phyloP scores from a whole-genome alignment of 2,888 invertebrate genomes.

The Bedellia somnulentella region DNA sequence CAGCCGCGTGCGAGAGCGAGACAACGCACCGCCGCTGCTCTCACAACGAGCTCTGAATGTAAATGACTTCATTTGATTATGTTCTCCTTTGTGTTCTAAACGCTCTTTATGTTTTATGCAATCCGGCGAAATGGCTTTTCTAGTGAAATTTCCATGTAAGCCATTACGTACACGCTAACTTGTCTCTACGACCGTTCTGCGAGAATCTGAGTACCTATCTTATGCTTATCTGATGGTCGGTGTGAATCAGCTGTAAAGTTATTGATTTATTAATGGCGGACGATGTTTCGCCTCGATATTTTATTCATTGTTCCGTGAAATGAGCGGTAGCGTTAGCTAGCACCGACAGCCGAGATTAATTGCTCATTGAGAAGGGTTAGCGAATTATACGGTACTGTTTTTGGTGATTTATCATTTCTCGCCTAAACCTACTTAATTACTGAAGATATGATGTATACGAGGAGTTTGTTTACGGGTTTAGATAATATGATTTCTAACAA shows the following conservation, averaged over 20 bases:
- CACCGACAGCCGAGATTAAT: conserved; percentile 3
- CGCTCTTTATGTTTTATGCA: conserved; percentile 45
- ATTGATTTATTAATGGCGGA: too few species aligned
- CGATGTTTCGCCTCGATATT: too few species aligned
- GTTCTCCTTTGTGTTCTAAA: conserved; percentile 27
- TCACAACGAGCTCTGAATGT: conserved; percentile 38
- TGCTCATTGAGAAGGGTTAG: neutral
- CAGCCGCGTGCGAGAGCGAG: conserved; percentile 37
- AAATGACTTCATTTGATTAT: conserved; percentile 57
- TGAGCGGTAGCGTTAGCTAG: conserved; percentile 1
- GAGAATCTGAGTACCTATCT: too few species aligned
- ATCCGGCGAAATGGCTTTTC: conserved; percentile 23
- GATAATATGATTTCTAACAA: too few species aligned
- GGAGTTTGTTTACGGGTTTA: too few species aligned
- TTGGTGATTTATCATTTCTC: conserved; percentile 4
- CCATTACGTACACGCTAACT: neutral
- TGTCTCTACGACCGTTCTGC: conserved; percentile 3
- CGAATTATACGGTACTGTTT: conserved; percentile 2
- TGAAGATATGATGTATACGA: too few species aligned
- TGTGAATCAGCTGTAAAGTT: too few species aligned
- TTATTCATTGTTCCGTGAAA: conserved; percentile 5
- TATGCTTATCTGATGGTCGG: too few species aligned
- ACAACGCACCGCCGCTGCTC: conserved; percentile 22
- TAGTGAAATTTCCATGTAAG: neutral
- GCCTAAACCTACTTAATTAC: too few species aligned